Percentiles rank a stretch among this genome's conserved stretches.
Evolutionary conservation across 2,888 invertebrate genomes (phyloP).

Genomic region (Scaptomyza caliginosa): DNA sequence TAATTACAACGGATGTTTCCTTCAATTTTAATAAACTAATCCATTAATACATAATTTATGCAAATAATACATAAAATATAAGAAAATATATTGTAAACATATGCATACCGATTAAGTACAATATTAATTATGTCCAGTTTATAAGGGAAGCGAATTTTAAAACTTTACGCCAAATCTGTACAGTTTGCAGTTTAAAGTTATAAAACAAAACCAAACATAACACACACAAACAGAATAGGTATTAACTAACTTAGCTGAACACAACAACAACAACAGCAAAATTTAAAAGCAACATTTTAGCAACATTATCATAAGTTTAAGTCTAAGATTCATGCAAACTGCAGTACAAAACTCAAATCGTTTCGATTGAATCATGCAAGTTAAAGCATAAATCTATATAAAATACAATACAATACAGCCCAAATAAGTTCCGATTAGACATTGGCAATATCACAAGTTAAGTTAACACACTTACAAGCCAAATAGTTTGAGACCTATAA

Average conservation of each 20-base stretch:
- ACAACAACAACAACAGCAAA: no score
- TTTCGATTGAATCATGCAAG: slow-evolving; percentile 20
- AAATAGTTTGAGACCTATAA: background rate
- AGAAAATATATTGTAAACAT: slow-evolving; percentile 12
- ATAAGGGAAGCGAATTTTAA: slow-evolving; percentile 23
- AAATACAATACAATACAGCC: background rate
- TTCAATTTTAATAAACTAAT: slow-evolving; percentile 54
- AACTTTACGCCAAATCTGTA: slow-evolving; percentile 43
- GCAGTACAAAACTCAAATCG: slow-evolving; percentile 67
- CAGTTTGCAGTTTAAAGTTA: slow-evolving; percentile 23
- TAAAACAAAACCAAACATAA: slow-evolving; percentile 7
- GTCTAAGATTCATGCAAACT: slow-evolving; percentile 59
- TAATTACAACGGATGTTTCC: slow-evolving; percentile 58
- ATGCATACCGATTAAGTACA: slow-evolving; percentile 73
- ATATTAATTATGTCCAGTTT: slow-evolving; percentile 53
- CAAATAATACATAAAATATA: background rate
- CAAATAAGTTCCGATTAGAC: slow-evolving; percentile 12
- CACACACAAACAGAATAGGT: background rate
- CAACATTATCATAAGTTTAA: slow-evolving; percentile 39
- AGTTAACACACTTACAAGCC: slow-evolving; percentile 1
- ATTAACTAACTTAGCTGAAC: no score
- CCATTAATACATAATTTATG: slow-evolving; percentile 27
- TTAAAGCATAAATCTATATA: slow-evolving; percentile 2
- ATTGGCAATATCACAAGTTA: background rate
- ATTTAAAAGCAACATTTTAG: slow-evolving; percentile 16